Base-by-base conservation (phyloP, 1,140 invertebrate species). In the Pseudomyrmex cubaensis region DNA sequence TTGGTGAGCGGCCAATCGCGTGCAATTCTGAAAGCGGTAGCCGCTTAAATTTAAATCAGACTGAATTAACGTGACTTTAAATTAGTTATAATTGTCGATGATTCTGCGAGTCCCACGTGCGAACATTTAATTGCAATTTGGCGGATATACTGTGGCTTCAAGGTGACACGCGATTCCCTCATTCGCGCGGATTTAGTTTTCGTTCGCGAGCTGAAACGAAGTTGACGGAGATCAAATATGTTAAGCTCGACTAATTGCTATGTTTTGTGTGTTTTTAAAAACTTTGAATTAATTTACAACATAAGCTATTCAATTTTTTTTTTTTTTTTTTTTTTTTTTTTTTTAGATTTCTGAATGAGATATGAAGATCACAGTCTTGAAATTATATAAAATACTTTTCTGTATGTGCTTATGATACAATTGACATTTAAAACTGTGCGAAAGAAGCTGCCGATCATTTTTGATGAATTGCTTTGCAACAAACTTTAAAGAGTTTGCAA, bases 91-190 rank as follows among this genome's bases (percentile, higher is more conserved):
- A 83, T 76, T 50, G 44, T 69, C 46, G 82, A 84, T 78, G 48
- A 84, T 22, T 77, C 74, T 62, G 44, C 35, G 62, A 64, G 50
- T 83, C 48, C 56, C 35, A 44, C 15, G 82, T 63, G 61, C 66
- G 54, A 80, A 72, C 76, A 72, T 80, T 63, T 87, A 87, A 87
- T 87, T 87, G 85, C 86, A 87, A 87, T 63, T 70, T 66, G 54
- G 52, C 20, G 35, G 56, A 22, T 50, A 22, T 50, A 50, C 54
- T 22, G 50, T 50, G 82, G 59, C 35, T 59, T 57, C 17, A 8
- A 64, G 54, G 64, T 25, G 62, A 82, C 87, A 88, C 82, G 87
- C 87, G 87, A 89, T 88, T 61, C 70, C 46, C 70, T 76, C 87
- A 63, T 75, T 82, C 61, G 52, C 78, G 44, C 57, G 70, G 48